Base-by-base conservation (phyloP, 1,140 invertebrate genomes). In the Diorhabda carinulata region DNA sequence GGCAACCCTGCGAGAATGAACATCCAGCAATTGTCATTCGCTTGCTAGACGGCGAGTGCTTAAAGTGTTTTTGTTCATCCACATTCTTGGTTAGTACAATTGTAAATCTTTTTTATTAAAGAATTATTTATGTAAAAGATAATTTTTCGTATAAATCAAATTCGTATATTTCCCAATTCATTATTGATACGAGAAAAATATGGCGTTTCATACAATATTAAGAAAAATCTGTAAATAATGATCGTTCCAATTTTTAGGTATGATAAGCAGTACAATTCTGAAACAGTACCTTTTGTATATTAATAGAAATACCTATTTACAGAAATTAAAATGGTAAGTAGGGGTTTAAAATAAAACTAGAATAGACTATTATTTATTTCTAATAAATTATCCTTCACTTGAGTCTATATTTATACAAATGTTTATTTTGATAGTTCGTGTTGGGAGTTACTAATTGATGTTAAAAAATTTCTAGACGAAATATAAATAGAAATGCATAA, bases 291-390 rank as follows among this genome's bases (percentile, higher is more conserved):
- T 67, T 40, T 43, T 59, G 9, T 59, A 60, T 60, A 45, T 67
- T 57, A 67, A 67, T 67, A 59, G 45, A 67, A 41, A 67, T 60
- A 67, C 65, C 25, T 60, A 40, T 42, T 43, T 67, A 45, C 65
- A 67, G 43, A 67, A 67, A 60, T 60, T 67, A 10, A 67, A 58
- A 60, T 67, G 65, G 65, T 67, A 60, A 60, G 65, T 67, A 61
- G 10, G 44, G 5, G 44, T 25, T 44, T 8, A 10, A 52, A 52
- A 52, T 52, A 52, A n/a, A 52, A 25, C 25, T 25, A 25, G 25
- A 25, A 25, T 25, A 25, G 25, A 25, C 25, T 25, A 25, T 25
- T 25, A 25, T 25, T 25, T 25, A 25, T 25, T 25, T 25, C 25
- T 25, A 25, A 25, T 25, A 25, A 25, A 25, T 25, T 25, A 25